phyloP scores from a whole-genome alignment of 2,113 vertebrate species.

The Rattus norvegicus region DNA sequence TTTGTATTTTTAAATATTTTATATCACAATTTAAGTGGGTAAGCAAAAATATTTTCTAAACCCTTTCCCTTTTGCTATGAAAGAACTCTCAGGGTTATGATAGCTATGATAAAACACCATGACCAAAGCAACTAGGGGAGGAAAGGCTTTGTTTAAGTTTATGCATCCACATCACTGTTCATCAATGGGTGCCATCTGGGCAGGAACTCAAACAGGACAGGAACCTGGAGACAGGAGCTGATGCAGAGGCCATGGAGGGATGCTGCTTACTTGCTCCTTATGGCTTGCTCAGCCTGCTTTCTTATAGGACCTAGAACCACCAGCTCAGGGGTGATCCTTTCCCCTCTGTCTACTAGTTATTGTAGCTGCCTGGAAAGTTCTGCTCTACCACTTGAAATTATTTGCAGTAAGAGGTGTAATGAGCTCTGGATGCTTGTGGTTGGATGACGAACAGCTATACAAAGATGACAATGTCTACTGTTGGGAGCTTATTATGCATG shows the following conservation, averaged over 20 bases:
- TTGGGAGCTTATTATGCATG: background rate
- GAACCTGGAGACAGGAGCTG: background rate
- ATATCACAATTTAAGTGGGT: constrained; percentile 8
- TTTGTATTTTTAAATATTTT: constrained; percentile 14
- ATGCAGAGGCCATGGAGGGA: too few relatives aligned
- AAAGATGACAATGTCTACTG: background rate
- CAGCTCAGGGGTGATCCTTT: background rate
- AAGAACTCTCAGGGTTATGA: background rate
- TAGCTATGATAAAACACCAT: background rate
- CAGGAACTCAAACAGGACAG: background rate
- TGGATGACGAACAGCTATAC: background rate
- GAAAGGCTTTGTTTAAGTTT: background rate
- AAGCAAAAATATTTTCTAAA: constrained; percentile 38
- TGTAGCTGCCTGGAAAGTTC: constrained; percentile 13
- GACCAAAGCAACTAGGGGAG: background rate
- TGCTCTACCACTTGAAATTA: background rate
- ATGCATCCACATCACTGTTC: background rate
- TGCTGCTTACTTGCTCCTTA: background rate
- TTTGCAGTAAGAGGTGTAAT: constrained; percentile 6
- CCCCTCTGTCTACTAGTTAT: background rate
- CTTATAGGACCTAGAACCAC: too few relatives aligned
- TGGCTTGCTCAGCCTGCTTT: background rate
- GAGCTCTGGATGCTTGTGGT: background rate
- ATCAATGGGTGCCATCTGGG: background rate
- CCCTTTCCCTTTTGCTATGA: background rate